A percentile compares a stretch with the other conserved stretches of the same genome.
These are phyloP conservation scores for Quadroppia sp. DNA, from an alignment of 2,888 invertebrate species.

Conservation along the genomic window DNA sequence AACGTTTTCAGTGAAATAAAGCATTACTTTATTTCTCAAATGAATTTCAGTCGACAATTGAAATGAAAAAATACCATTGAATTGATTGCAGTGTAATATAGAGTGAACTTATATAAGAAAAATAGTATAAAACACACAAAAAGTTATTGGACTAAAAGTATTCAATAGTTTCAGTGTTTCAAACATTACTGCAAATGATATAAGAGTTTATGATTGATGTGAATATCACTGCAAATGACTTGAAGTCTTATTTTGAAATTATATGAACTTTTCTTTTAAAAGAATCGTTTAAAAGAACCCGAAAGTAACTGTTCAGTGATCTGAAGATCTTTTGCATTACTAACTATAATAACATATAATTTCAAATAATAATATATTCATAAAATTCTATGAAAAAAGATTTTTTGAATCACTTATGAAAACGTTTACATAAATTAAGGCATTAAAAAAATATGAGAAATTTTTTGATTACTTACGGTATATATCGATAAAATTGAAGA, in stretches of 20 bases:
- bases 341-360: neutral
- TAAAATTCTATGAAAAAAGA: neutral
- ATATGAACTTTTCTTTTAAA: conserved; percentile 9
- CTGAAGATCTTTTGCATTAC: neutral
- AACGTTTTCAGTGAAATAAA: too few relatives aligned
- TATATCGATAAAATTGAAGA: neutral
- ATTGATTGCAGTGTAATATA: neutral
- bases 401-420: too few relatives aligned
- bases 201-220: conserved; percentile 20
- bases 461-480: neutral
- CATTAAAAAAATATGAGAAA: neutral
- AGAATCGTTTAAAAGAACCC: neutral
- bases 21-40: too few relatives aligned
- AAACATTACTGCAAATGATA: conserved; percentile 12
- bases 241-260: conserved; percentile 15
- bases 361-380: neutral
- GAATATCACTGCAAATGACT: conserved; percentile 22
- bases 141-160: conserved; percentile 7
- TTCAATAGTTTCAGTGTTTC: neutral
- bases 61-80: neutral
- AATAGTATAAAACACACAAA: neutral
- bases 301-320: neutral
- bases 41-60: neutral
- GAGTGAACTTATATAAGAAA: too few relatives aligned
- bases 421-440: too few relatives aligned